Conservation (phyloP, 1,140 invertebrate genomes). For the Euura saliciscinereae region DNA sequence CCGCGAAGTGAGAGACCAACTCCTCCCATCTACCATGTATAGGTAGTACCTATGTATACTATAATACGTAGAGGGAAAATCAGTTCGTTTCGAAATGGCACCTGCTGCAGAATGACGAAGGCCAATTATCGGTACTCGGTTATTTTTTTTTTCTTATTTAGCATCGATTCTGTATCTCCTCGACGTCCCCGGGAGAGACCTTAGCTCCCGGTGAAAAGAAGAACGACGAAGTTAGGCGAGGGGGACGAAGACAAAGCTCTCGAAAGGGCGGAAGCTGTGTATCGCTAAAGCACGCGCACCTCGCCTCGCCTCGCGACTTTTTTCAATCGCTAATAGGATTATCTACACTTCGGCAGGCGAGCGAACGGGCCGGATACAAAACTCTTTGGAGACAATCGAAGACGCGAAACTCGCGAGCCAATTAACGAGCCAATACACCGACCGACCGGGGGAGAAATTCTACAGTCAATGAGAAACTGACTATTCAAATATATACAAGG, state of each 20-base stretch:
- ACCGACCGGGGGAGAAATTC: conserved; percentile 33
- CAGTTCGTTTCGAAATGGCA: too few relatives aligned
- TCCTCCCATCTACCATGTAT: neutral
- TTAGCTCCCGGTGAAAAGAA: too few relatives aligned
- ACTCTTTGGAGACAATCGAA: conserved; percentile 3
- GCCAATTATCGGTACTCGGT: too few relatives aligned
- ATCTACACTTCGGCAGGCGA: conserved; percentile 4
- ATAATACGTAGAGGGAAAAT: too few relatives aligned
- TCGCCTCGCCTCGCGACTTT: conserved; percentile 3
- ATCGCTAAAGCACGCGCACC: neutral
- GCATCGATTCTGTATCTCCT: too few relatives aligned
- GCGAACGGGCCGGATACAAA: neutral
- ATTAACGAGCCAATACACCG: conserved; percentile 50
- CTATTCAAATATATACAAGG: conserved; percentile 46
- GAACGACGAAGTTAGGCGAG: too few relatives aligned
- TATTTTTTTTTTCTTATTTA: too few relatives aligned
- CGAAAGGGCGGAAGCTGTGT: neutral
- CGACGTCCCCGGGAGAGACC: too few relatives aligned
- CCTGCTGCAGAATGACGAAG: too few relatives aligned
- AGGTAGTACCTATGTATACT: too few relatives aligned
- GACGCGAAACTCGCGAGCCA: conserved; percentile 23
- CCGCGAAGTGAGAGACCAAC: neutral
- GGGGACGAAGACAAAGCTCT: neutral
- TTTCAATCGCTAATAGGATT: conserved; percentile 7
- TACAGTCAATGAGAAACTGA: conserved; percentile 29